Base-by-base conservation (phyloP, 2,888 invertebrate species). In the Microchrysa polita region DNA sequence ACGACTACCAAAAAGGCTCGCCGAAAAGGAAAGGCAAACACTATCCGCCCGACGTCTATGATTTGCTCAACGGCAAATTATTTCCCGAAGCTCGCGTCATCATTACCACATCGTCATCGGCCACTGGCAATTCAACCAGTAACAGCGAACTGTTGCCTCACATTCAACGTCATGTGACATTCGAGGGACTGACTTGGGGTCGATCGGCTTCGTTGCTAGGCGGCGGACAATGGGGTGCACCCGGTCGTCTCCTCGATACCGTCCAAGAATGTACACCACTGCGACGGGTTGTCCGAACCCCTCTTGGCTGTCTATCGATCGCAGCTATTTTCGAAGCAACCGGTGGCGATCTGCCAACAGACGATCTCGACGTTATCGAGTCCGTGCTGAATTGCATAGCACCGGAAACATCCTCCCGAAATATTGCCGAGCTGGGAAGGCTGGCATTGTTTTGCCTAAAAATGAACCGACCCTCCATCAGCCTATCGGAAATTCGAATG, bases 31-130 rank as follows among this genome's bases (percentile, higher is more conserved):
- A 79, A n/a, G 83, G 83, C n/a, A 80, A 84, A 73, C 82, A 83
- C 27, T 83, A 84, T 34, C 78, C 80, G 18, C 84, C 85, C 1
- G 88, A 88, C 78, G 86, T 87, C 1, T 81, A 84, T 53, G 87
- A 88, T 74, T 81, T 88, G 1, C 80, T 88, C 5, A 87, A 88
- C 78, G 88, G 88, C 5, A 84, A 86, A 72, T 80, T 88, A 34
- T 87, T 88, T 77, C 87, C 88, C 0, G 87, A 87, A 75, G 86
- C 86, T 1, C 83, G 87, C 73, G 84, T 88, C 22, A 80, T 88
- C 67, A 83, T 88, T 57, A 87, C 87, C 23, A 87, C 87, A 55
- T 85, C 85, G 7, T 82, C 86, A 0, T 81, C 82, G 52, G 79
- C 20, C 65, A 34, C 2, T 34, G 48, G 12, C 22, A 48, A 65